A percentile compares a stretch with the other conserved stretches of the same genome.
Evolutionary conservation across 2,113 vertebrate species (phyloP).

Genomic region (Lanius ludovicianus): DNA sequence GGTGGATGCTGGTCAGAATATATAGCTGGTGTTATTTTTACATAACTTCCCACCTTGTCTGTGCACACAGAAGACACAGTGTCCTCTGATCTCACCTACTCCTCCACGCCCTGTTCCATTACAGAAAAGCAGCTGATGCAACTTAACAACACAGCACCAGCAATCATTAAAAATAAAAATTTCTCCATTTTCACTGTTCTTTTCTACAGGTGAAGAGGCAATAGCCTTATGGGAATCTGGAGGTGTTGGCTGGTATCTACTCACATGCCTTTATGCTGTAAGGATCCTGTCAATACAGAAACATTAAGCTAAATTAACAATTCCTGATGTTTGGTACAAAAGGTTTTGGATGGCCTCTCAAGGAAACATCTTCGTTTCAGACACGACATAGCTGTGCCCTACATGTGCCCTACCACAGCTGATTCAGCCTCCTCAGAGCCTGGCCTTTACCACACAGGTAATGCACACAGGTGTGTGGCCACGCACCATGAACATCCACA

Average conservation of each 20-base stretch:
- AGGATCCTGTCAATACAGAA: not conserved
- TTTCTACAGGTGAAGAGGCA: not conserved
- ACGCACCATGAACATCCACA: accelerated
- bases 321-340: not conserved
- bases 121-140: not conserved
- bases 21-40: not conserved
- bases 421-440: not conserved
- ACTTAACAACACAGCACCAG: not conserved
- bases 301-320: not conserved
- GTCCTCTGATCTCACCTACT: not conserved
- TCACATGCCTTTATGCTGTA: not conserved
- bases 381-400: not conserved
- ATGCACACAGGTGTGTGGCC: not conserved
- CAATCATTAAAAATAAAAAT: not conserved
- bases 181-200: not conserved
- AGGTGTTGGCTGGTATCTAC: not conserved
- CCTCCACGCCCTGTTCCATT: not conserved
- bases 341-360: not conserved
- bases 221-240: not conserved
- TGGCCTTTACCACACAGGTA: not conserved
- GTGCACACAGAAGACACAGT: not conserved
- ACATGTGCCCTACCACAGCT: accelerated
- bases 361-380: not conserved
- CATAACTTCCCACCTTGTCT: not conserved
- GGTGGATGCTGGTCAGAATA: not conserved